Conservation (phyloP, 2,888 invertebrate genomes). For the Pyralis farinalis region DNA sequence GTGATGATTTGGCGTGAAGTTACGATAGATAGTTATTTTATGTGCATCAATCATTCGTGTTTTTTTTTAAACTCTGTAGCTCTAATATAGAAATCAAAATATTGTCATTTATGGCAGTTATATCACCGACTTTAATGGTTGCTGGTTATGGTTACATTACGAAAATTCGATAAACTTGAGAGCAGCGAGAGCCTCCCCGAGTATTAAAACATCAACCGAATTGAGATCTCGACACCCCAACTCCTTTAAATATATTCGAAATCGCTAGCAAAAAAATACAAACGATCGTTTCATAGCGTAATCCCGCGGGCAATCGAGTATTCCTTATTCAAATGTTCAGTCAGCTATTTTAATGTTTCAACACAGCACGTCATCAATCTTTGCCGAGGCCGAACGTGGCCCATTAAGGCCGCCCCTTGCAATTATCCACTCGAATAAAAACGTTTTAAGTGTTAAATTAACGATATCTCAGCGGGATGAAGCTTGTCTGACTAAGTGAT, state of each 20-base stretch:
- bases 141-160: not conserved
- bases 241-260: constrained; percentile 23
- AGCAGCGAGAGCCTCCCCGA: constrained; percentile 4
- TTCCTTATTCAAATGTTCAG: constrained; percentile 72
- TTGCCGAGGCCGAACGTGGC: constrained; percentile 62
- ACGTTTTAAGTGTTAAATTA: constrained; percentile 79
- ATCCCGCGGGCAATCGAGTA: constrained; percentile 59
- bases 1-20: too few species aligned
- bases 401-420: constrained; percentile 69
- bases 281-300: constrained; percentile 56
- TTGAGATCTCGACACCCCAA: constrained; percentile 12
- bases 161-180: not conserved
- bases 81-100: too few species aligned
- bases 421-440: constrained; percentile 78
- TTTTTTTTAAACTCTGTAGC: too few species aligned
- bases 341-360: constrained; percentile 70
- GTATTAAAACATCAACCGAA: constrained; percentile 16
- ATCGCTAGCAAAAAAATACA: constrained; percentile 44
- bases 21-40: too few species aligned
- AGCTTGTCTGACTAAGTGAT: constrained; percentile 69
- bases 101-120: too few species aligned
- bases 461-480: constrained; percentile 70
- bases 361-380: constrained; percentile 74
- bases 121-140: too few species aligned
- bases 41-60: too few species aligned